Conservation (phyloP, 2,797 vertebrate species). For the Sebastes steindachneri region DNA sequence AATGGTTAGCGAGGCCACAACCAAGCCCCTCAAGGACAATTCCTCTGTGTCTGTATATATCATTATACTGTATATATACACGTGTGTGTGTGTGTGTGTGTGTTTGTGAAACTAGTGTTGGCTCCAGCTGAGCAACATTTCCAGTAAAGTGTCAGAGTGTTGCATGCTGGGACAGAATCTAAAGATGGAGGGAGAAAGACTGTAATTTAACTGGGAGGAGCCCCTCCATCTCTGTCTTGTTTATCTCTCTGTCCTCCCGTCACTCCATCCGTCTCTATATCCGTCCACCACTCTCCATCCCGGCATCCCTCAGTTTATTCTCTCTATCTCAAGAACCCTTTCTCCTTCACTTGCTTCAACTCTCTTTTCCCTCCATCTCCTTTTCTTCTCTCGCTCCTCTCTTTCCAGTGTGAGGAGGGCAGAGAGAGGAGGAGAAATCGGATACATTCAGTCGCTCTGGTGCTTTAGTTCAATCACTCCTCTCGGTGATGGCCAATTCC, state of each 20-base stretch:
- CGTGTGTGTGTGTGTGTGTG: neutral
- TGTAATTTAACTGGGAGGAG: conserved; percentile 70
- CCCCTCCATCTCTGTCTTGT: conserved; percentile 8
- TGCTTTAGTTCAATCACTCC: neutral
- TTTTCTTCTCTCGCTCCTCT: neutral
- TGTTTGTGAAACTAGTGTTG: conserved; percentile 30
- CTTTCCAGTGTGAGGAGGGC: conserved; percentile 41
- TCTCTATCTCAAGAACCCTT: neutral
- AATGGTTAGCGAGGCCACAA: conserved; percentile 33
- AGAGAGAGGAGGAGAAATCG: conserved; percentile 3
- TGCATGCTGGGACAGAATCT: conserved; percentile 75
- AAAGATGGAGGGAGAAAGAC: conserved; percentile 67
- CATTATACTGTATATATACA: neutral
- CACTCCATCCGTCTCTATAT: conserved; percentile 23
- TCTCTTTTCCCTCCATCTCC: neutral
- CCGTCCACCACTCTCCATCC: neutral
- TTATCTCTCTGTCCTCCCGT: conserved; percentile 1
- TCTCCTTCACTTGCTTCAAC: neutral
- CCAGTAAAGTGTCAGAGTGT: conserved; percentile 78
- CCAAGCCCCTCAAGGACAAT: conserved; percentile 34
- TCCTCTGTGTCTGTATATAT: conserved; percentile 29
- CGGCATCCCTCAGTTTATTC: neutral
- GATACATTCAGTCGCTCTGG: conserved; percentile 53
- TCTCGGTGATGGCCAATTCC: neutral
- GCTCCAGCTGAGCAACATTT: conserved; percentile 48